Evolutionary conservation across 2,797 vertebrate genomes (phyloP).

Genomic region (Spheniscus humboldti): DNA sequence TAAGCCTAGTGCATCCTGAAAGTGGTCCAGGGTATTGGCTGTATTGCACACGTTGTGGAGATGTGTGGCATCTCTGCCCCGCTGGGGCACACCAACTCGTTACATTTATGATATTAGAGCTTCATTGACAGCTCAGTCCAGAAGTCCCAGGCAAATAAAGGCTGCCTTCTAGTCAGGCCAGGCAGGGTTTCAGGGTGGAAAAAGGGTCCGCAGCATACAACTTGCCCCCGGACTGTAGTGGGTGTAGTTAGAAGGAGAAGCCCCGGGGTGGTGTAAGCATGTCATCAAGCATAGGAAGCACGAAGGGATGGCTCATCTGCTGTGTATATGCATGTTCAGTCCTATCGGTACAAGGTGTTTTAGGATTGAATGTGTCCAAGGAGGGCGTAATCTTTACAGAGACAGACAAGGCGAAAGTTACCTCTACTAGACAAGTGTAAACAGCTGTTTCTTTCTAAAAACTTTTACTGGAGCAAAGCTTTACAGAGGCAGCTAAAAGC

Average conservation of each 20-base stretch:
- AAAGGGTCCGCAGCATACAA: not conserved
- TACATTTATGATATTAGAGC: not conserved
- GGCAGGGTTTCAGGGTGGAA: not conserved
- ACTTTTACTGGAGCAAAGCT: not conserved
- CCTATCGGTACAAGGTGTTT: not conserved
- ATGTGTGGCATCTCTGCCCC: not conserved
- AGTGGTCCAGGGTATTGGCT: not conserved
- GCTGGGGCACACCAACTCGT: accelerated
- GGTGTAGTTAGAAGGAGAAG: not conserved
- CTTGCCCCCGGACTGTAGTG: accelerated
- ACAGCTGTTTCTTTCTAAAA: not conserved
- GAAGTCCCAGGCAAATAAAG: not conserved
- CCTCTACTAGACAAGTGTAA: not conserved
- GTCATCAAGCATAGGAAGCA: not conserved
- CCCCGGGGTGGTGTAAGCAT: accelerated
- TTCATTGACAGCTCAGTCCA: not conserved
- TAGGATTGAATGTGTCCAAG: not conserved
- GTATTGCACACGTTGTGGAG: accelerated
- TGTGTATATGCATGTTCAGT: not conserved
- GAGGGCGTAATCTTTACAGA: not conserved
- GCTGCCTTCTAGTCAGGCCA: not conserved
- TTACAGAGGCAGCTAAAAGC: not conserved
- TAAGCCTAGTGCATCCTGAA: not conserved
- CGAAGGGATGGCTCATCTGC: not conserved
- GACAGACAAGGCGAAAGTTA: not conserved